Percentiles rank a stretch among this genome's conserved stretches.
phyloP scores from a whole-genome alignment of 1,140 invertebrate species.

The Sycophila sp. region DNA sequence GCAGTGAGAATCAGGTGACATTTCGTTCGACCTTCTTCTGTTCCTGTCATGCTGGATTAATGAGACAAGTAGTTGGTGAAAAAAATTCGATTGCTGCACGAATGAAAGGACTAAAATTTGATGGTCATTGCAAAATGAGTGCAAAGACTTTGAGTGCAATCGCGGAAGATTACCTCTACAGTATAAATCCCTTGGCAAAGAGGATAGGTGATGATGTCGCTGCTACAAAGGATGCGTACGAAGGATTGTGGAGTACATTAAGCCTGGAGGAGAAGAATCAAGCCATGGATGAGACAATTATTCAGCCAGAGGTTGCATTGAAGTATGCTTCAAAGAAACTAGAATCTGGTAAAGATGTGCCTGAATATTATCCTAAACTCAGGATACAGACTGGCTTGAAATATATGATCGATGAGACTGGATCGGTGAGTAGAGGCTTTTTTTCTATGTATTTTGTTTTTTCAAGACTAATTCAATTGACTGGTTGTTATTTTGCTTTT shows the following conservation, averaged over 20 bases:
- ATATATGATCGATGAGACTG: slow-evolving; percentile 68
- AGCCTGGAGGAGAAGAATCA: slow-evolving; percentile 76
- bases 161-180: slow-evolving; percentile 77
- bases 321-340: slow-evolving; percentile 71
- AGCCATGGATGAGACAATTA: slow-evolving; percentile 80
- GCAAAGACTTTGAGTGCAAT: slow-evolving; percentile 50
- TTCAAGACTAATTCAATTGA: slow-evolving; percentile 16
- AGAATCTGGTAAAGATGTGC: slow-evolving; percentile 50
- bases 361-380: slow-evolving; percentile 64
- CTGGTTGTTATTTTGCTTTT: too few species aligned
- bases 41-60: too few species aligned
- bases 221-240: slow-evolving; percentile 75
- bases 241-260: slow-evolving; percentile 75
- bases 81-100: too few species aligned
- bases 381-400: slow-evolving; percentile 67
- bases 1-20: too few species aligned
- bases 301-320: slow-evolving; percentile 76
- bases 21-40: too few species aligned
- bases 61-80: too few species aligned
- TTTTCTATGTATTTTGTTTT: neutral
- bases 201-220: slow-evolving; percentile 76
- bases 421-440: slow-evolving; percentile 48
- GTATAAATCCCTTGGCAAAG: slow-evolving; percentile 74
- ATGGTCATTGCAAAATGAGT: slow-evolving; percentile 49
- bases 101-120: too few species aligned